Evolutionary conservation across 1,140 invertebrate species (phyloP), one percentile per base, ranked within the genome.

Genomic region (Drosophila orosa): DNA sequence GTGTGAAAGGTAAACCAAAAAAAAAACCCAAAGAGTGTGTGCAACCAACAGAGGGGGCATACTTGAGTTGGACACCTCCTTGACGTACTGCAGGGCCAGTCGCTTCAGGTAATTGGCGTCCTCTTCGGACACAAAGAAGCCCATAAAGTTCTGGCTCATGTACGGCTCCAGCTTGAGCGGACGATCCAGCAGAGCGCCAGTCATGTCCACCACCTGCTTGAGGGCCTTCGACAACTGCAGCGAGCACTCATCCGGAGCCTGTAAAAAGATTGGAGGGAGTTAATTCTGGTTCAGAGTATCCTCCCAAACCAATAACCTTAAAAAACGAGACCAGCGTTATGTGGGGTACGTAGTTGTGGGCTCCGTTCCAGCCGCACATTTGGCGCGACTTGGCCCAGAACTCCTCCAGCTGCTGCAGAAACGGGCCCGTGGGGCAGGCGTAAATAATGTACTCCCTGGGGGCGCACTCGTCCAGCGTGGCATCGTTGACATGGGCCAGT

Each of bases 241-340:
- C 0, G 95, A 94, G 67, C 93, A 94, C 78, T 96, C 95, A 92
- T 97, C 95, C 2, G 95, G 94, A 35, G 95, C 95, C 96, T 97
- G 73, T n/a, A 2, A 6, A 44, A 48, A 4, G 6, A 19, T 33
- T 2, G 8, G 7, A 27, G 6, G 22, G 0, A 10, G 3, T 24
- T 31, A 15, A 24, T 17, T 25, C 15, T 33, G 0, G 7, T 4
- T 9, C 1, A 5, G 6, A 57, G 3, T 31, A 13, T 22, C 3
- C 6, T 12, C 3, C 8, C 24, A 15, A 27, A 17, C 5, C 5
- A 54, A 74, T 78, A 93, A 97, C 97, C 93, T 97, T 96, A 87
- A 98, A 98, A 92, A 97, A 97, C 10, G 97, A 96, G 40, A 97
- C 96, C 35, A 98, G 93, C 12, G 97, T 98, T 73, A 98, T 96